Evolutionary conservation across 23 tunicate species (phyloP), one percentile per base, ranked within the genome.

Genomic region (Styela plicata): DNA sequence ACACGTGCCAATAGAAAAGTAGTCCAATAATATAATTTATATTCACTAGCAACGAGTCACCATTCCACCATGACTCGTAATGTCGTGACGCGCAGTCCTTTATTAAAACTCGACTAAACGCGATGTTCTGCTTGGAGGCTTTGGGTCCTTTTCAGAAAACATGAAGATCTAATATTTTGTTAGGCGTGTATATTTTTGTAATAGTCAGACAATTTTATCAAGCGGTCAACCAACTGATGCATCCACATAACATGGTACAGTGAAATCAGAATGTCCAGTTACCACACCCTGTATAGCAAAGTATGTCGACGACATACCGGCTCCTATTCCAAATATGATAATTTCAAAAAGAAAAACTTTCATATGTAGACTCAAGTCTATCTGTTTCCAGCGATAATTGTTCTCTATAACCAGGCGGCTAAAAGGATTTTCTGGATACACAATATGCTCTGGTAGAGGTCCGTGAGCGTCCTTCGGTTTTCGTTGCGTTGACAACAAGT

Each of bases 241-340:
- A 75, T 93, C 81, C 1, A 80, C 91, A 52, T 83, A 93, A 70
- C 98, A 93, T 0, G 98, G 93, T 18, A 90, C 89, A 18, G 98
- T 88, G 66, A 93, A 93, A 21, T 89, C 98, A 2, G 98, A 88
- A 29, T 84, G 76, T 21, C 98, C 98, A 37, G 83, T 32, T 35
- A 66, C 84, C 23, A 93, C 37, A 0, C 89, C 74, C 78, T 27
- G 33, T 24, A 93, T 44, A 19, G 77, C 85, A 1, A 91, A 93
- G 63, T 88, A 93, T 1, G 86, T 82, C 1, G 92, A 82, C 17
- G 98, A 88, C 10, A 88, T 78, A 5, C 92, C 93, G 2, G 93
- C 98, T 1, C 88, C 84, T 27, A 88, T 19, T 31, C 98, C 98
- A 22, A 93, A 34, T 1, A 86, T n/a, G 17, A 91, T 91, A 70